A percentile compares a stretch with the other conserved stretches of the same genome.
These are phyloP conservation scores for Littorina saxatilis DNA, from an alignment of 1,140 invertebrate species.

Conservation along the genomic window DNA sequence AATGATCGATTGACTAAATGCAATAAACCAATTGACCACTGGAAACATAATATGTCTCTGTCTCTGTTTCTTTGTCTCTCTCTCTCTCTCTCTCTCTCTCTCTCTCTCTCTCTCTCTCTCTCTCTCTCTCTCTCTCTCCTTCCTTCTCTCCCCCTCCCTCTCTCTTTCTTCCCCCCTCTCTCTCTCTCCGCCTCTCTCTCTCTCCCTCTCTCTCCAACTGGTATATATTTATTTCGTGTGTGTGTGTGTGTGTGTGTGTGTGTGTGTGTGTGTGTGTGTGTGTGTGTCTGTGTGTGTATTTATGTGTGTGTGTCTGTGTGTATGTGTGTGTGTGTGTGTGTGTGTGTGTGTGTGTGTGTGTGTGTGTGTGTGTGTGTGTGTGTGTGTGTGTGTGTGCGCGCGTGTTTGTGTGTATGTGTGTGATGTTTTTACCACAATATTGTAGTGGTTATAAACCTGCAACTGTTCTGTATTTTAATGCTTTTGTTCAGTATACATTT, in stretches of 20 bases:
- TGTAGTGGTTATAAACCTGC: too few species aligned
- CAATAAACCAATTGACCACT: too few species aligned
- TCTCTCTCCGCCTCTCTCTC: not conserved
- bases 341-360: not conserved
- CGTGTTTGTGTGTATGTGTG: too few species aligned
- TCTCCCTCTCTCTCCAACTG: not conserved
- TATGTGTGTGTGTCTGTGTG: not conserved
- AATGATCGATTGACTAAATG: too few species aligned
- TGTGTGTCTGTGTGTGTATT: not conserved
- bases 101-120: not conserved
- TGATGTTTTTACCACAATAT: too few species aligned
- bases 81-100: not conserved
- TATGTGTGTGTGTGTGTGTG: too few species aligned
- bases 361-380: not conserved
- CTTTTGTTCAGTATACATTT: too few species aligned
- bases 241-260: too few species aligned
- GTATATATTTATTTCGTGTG: too few species aligned
- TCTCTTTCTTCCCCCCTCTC: not conserved
- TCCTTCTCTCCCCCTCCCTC: too few species aligned
- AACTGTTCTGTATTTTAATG: too few species aligned
- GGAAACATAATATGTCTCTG: not conserved
- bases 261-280: not conserved
- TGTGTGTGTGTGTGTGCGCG: too few species aligned
- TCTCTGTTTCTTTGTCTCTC: not conserved
- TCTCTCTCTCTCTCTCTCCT: not conserved